phyloP scores from a whole-genome alignment of 2,888 invertebrate species.

The Eupsilia transversa region DNA sequence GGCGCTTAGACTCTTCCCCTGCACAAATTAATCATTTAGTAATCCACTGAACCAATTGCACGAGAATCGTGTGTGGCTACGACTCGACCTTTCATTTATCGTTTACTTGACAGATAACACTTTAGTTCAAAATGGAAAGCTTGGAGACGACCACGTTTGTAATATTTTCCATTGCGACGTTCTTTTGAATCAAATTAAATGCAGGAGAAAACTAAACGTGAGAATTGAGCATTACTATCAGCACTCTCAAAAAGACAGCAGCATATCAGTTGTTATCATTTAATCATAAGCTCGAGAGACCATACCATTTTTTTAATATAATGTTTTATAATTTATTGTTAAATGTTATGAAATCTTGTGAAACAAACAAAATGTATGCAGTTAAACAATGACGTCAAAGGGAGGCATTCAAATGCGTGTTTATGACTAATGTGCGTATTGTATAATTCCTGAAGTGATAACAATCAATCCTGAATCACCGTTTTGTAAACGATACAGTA shows the following conservation, averaged over 20 bases:
- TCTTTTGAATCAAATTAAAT: slow-evolving; percentile 19
- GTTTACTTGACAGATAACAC: slow-evolving; percentile 38
- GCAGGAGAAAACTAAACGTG: slow-evolving; percentile 19
- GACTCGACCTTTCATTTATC: slow-evolving; percentile 43
- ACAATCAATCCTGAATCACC: slow-evolving; percentile 28
- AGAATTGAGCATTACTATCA: slow-evolving; percentile 32
- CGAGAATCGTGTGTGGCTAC: slow-evolving; percentile 27
- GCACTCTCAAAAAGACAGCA: slow-evolving; percentile 39
- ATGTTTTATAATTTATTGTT: slow-evolving; percentile 38
- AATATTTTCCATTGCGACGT: slow-evolving; percentile 34
- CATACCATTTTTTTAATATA: slow-evolving; percentile 40
- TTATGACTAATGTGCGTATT: slow-evolving; percentile 31
- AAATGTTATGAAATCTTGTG: slow-evolving; percentile 40
- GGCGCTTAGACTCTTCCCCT: slow-evolving; percentile 89
- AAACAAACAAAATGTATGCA: slow-evolving; percentile 40
- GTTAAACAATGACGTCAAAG: slow-evolving; percentile 34
- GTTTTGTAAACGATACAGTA: background rate
- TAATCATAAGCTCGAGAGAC: slow-evolving; percentile 59
- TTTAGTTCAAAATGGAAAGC: slow-evolving; percentile 41
- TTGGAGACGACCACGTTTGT: slow-evolving; percentile 13
- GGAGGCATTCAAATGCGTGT: slow-evolving; percentile 18
- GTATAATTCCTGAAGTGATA: slow-evolving; percentile 28
- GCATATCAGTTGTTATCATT: slow-evolving; percentile 56
- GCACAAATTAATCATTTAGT: slow-evolving; percentile 64
- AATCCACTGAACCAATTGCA: slow-evolving; percentile 44